A percentile compares a stretch with the other conserved stretches of the same genome.
Conservation (phyloP, 1,140 invertebrate genomes). For the Rhopalosiphum padi region DNA sequence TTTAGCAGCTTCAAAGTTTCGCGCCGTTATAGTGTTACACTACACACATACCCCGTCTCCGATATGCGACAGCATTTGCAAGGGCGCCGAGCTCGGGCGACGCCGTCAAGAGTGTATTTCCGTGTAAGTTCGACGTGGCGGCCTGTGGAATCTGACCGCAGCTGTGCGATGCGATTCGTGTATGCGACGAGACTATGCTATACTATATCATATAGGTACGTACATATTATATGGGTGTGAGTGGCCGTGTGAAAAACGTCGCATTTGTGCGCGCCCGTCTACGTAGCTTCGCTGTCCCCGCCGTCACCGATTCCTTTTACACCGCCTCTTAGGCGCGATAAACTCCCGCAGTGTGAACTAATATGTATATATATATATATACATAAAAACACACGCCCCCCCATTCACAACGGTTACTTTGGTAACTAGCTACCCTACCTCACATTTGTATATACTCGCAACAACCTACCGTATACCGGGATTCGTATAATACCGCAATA, state of each 20-base stretch:
- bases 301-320: neutral
- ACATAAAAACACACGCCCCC: neutral
- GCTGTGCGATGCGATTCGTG: slow-evolving; percentile 38
- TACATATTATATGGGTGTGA: neutral
- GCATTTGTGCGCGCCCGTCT: slow-evolving; percentile 27
- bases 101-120: slow-evolving; percentile 54
- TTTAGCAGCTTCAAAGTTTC: neutral
- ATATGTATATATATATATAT: neutral
- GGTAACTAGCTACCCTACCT: neutral
- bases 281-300: no score
- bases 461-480: neutral
- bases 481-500: neutral
- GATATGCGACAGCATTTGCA: neutral
- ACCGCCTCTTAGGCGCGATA: neutral
- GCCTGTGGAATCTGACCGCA: slow-evolving; percentile 55
- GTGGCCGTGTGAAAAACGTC: slow-evolving; percentile 38
- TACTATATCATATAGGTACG: neutral
- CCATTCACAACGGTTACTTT: neutral
- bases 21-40: neutral
- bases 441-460: neutral
- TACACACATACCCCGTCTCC: neutral
- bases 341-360: neutral
- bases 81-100: neutral
- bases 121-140: slow-evolving; percentile 52
- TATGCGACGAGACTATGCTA: neutral